Conservation (phyloP, 1,140 invertebrate genomes). For the Acromyrmex echinatior region DNA sequence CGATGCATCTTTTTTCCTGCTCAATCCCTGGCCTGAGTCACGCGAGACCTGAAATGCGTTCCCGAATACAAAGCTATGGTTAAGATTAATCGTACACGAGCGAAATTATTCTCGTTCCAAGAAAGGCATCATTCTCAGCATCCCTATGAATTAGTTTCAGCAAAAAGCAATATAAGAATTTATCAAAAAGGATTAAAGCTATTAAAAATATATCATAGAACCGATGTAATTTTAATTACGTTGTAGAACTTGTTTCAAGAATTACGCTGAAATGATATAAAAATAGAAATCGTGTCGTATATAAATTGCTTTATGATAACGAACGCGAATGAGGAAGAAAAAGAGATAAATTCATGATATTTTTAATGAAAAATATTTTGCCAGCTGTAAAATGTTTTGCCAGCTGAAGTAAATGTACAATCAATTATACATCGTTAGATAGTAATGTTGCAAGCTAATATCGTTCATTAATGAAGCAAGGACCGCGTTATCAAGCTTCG, state of each 20-base stretch:
- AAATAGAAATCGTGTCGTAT: not conserved
- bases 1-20: conserved; percentile 51
- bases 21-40: conserved; percentile 45
- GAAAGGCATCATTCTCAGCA: not conserved
- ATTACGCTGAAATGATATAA: not conserved
- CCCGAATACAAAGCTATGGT: conserved; percentile 46
- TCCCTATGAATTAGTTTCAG: not conserved
- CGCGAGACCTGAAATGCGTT: conserved; percentile 39
- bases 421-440: not conserved
- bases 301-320: not conserved
- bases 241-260: not conserved
- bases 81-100: conserved; percentile 33
- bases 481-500: conserved; percentile 18
- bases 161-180: not conserved
- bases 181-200: not conserved
- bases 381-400: not conserved
- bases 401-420: not conserved
- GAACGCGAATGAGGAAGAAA: too few relatives aligned
- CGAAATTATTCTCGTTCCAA: conserved; percentile 36
- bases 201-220: not conserved
- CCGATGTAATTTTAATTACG: not conserved
- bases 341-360: not conserved
- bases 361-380: not conserved
- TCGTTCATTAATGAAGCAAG: conserved; percentile 32
- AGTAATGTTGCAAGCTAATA: not conserved